Evolutionary conservation across 2,797 vertebrate species (phyloP).

Genomic region (Sebastes variabilis): DNA sequence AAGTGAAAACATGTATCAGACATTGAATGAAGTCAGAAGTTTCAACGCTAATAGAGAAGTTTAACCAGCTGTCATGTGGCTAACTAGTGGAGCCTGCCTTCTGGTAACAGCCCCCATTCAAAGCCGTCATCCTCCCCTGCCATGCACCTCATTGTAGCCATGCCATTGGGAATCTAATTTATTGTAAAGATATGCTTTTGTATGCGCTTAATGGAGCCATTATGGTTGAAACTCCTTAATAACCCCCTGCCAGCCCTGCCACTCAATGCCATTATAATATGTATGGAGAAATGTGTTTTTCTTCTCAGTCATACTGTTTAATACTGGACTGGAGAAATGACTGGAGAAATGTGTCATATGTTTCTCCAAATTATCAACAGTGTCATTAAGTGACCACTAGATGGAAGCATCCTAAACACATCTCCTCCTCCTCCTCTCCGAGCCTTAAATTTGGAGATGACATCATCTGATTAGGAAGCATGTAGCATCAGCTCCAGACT

Average conservation of each 20-base stretch:
- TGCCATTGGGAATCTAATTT: conserved; percentile 17
- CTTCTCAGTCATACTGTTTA: conserved; percentile 7
- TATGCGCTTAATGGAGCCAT: conserved; percentile 40
- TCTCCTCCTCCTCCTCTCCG: background rate
- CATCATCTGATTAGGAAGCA: conserved; percentile 54
- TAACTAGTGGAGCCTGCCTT: background rate
- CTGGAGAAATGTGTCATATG: background rate
- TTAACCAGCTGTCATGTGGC: background rate
- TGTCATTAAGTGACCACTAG: conserved; percentile 70
- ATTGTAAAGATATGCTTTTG: conserved; percentile 35
- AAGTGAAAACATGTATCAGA: background rate
- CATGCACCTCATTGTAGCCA: conserved; percentile 26
- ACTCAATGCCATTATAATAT: background rate
- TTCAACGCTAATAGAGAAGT: background rate
- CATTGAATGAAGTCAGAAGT: background rate
- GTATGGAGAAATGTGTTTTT: background rate
- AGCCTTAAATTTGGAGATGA: conserved; percentile 52
- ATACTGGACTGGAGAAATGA: background rate
- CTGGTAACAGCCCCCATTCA: conserved; percentile 6
- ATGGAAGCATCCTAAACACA: conserved; percentile 76
- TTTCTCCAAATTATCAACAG: conserved; percentile 1
- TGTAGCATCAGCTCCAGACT: background rate
- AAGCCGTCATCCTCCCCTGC: background rate
- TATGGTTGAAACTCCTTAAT: conserved; percentile 23
- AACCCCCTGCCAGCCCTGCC: background rate